These are phyloP conservation scores for Vidua macroura DNA, from an alignment of 2,113 vertebrate genomes.

Conservation along the genomic window DNA sequence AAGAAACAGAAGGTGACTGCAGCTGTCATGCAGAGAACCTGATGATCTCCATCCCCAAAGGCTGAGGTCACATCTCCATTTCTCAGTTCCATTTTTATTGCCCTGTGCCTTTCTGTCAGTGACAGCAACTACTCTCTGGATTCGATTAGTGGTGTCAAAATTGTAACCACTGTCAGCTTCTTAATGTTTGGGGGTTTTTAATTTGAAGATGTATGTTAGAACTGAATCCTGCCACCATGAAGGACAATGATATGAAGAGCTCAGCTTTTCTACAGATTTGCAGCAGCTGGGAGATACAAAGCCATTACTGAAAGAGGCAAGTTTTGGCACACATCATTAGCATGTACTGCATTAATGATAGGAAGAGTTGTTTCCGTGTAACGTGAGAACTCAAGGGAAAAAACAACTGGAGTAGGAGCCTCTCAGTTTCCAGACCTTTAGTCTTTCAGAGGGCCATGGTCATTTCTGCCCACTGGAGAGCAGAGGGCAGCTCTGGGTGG, in stretches of 20 bases:
- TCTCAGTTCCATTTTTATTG: neutral
- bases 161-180: neutral
- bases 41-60: neutral
- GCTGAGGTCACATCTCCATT: neutral
- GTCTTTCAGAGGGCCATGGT: accelerated
- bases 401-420: neutral
- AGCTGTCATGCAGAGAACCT: neutral
- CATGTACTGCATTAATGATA: neutral
- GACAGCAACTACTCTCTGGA: neutral
- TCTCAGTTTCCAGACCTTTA: neutral
- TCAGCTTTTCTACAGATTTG: neutral
- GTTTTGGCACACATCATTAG: neutral
- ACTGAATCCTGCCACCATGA: neutral
- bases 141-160: neutral
- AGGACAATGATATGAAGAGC: neutral
- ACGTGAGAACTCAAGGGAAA: neutral
- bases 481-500: neutral
- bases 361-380: neutral
- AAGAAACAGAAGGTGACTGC: neutral
- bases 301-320: neutral
- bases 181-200: neutral
- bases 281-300: neutral
- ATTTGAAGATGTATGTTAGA: neutral
- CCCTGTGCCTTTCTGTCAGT: neutral
- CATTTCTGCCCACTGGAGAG: neutral